phyloP scores from a whole-genome alignment of 2,888 invertebrate species.

The Yponomeuta cagnagella region DNA sequence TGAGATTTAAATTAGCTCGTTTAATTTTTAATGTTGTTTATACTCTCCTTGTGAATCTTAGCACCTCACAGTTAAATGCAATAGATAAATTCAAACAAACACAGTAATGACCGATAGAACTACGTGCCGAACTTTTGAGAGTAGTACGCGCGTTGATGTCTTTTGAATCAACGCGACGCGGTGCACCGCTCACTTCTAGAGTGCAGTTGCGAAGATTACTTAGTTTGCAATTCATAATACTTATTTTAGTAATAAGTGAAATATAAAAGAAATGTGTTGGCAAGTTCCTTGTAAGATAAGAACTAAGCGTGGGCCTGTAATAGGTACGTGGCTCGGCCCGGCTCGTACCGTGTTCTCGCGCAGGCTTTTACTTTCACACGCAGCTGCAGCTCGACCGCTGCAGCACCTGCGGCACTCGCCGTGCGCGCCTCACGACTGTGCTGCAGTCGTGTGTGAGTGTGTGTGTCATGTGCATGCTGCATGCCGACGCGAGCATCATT shows the following conservation, averaged over 20 bases:
- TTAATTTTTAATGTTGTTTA: not conserved
- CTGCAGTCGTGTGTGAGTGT: not conserved
- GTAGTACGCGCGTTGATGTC: conserved; percentile 36
- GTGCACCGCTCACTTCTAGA: not conserved
- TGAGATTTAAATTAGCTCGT: not conserved
- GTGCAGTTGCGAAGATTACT: not conserved
- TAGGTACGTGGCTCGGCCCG: not conserved
- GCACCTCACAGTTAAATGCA: too few relatives aligned
- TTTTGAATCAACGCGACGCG: conserved; percentile 25
- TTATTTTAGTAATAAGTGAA: not conserved
- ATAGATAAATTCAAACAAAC: not conserved
- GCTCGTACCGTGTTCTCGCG: not conserved
- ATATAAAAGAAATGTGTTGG: not conserved
- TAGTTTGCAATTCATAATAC: too few relatives aligned
- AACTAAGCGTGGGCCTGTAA: not conserved
- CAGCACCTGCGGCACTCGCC: not conserved
- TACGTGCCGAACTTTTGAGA: conserved; percentile 1
- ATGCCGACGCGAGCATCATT: not conserved
- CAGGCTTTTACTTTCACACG: not conserved
- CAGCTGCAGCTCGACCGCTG: not conserved
- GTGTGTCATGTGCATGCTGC: not conserved
- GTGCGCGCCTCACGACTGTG: not conserved
- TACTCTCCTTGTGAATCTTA: not conserved
- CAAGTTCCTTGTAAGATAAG: not conserved
- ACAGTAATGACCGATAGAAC: too few relatives aligned